Conservation (phyloP, 2,113 vertebrate genomes). For the Ptilorrhoa leucosticta region DNA sequence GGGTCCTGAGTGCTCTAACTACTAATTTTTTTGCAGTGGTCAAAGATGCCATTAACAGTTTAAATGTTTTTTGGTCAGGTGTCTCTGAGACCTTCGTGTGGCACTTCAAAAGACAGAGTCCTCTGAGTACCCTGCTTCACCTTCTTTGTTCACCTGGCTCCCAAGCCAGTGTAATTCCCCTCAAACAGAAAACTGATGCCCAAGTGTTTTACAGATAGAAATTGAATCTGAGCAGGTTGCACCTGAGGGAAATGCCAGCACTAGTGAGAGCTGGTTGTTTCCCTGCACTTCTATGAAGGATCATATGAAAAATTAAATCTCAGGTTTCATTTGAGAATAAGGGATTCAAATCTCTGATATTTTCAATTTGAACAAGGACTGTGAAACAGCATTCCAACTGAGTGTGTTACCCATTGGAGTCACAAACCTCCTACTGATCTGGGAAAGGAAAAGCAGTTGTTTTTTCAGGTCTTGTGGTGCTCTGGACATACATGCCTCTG, state of each 20-base stretch:
- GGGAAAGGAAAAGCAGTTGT: accelerated
- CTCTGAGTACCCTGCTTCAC: not conserved
- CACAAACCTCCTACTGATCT: not conserved
- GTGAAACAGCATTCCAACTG: not conserved
- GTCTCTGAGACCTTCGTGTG: not conserved
- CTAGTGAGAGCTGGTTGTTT: not conserved
- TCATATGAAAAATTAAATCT: not conserved
- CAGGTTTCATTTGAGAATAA: not conserved
- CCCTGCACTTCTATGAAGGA: not conserved
- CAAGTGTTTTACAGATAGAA: not conserved
- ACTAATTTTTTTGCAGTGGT: not conserved
- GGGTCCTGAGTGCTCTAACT: not conserved
- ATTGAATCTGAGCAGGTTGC: not conserved
- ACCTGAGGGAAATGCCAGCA: not conserved
- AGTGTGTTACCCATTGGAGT: not conserved
- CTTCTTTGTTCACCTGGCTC: not conserved
- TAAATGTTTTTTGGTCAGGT: not conserved
- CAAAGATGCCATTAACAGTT: not conserved
- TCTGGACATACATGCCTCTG: not conserved
- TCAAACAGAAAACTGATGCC: not conserved
- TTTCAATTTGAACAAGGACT: not conserved
- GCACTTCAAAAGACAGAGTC: not conserved
- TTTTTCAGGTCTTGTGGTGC: not conserved
- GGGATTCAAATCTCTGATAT: not conserved
- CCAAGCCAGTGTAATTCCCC: not conserved